Base-by-base conservation (phyloP, 2,113 vertebrate genomes). In the Elachura formosa region DNA sequence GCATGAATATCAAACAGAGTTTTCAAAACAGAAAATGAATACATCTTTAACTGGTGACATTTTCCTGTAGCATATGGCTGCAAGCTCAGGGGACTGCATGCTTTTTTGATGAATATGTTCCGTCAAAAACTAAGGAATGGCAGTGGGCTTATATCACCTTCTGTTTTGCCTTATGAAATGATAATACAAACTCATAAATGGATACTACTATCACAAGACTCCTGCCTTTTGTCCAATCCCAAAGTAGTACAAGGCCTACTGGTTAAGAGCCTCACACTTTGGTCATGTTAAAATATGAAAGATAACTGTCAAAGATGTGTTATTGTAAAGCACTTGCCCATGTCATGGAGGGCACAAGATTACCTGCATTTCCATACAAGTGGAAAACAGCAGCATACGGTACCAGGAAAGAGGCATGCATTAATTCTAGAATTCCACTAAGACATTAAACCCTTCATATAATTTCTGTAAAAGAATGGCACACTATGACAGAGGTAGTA, bases 31-130 rank as follows among this genome's bases (percentile, higher is more conserved):
- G 98, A 98, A 98, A 99, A 99, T 98, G 98, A 99, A 98, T 98
- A 98, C 98, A 98, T 99, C 98, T 99, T 99, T 99, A 98, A 98
- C 98, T 98, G 98, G 98, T 99, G 99, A 99, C 99, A 99, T 99
- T 99, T 99, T 98, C 98, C 98, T 97, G 97, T 93, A 98, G 98
- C 99, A 99, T 99, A 99, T 99, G 99, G 99, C 98, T 98, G 98
- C 87, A 97, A 97, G 98, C 99, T 99, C 99, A 99, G 98, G 99
- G 99, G 98, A 99, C 98, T 98, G 98, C 97, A 98, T 97, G 97
- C 97, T 99, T 99, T 98, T 99, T 99, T 99, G 99, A 99, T 99
- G 98, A 98, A 98, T 98, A 98, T 98, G 98, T 98, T 98, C 98
- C 98, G 97, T 99, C 98, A 97, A 97, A 98, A 98, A 98, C 97